Base-by-base conservation (phyloP, 2,797 vertebrate species). In the Diceros bicornis region DNA sequence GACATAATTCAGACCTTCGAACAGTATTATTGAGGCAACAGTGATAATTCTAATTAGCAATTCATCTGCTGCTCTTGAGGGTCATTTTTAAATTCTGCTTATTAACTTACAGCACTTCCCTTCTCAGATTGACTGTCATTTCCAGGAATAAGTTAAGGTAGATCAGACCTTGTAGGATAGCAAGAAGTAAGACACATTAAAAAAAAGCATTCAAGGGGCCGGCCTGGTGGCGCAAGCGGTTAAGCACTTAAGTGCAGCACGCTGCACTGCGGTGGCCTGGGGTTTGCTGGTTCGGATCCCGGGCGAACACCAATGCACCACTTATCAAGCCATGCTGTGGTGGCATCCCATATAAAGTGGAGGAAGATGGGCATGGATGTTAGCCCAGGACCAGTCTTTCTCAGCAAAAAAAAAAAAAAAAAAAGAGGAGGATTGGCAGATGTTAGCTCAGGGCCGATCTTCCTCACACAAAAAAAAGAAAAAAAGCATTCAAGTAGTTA, bases 21-120 rank as follows among this genome's bases (percentile, higher is more conserved):
- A 95, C 68, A 96, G 94, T 95, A 96, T 96, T 97, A 98, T 75
- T 95, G 97, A 95, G 61, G 94, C 69, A 97, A 97, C 71, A 96
- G 92, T 94, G 96, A 96, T 95, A 92, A 98, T 97, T 97, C 91
- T 97, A 97, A 97, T 98, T 97, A 97, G 94, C 72, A 97, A 97
- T 97, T 98, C 96, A 97, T 97, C 94, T 95, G 64, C 94, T 97
- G 77, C 87, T 97, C 97, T 97, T 97, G 41, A 96, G 97, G 93
- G 96, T 98, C 97, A 96, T 96, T 98, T 97, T 96, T 3, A 94
- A 98, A 95, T 68, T 12, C 14, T 82, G 11, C 32, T 97, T 97
- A 96, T 97, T 93, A 95, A 91, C 9, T 23, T 89, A 74, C 37
- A 97, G 89, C 44, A 94, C 78, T 95, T 85, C 90, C 50, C 41